These are phyloP conservation scores for Gnathonemus echidnorhynchus DNA, from an alignment of 2,113 vertebrate genomes.

Conservation along the genomic window DNA sequence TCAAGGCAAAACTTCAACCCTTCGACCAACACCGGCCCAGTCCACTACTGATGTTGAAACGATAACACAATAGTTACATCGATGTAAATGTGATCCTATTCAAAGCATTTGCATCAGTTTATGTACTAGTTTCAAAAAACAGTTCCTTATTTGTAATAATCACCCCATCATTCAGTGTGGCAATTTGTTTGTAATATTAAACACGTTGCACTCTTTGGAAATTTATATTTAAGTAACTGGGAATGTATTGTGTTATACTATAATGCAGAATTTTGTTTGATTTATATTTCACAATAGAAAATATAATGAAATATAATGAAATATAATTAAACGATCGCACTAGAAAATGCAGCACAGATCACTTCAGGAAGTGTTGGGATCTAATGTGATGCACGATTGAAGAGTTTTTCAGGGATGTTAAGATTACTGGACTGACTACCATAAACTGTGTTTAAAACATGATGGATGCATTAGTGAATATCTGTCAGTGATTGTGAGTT, in stretches of 20 bases:
- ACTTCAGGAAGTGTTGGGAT: not conserved
- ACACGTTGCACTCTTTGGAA: constrained; percentile 22
- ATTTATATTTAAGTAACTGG: constrained; percentile 24
- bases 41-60: not conserved
- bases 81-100: not conserved
- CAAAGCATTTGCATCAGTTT: not conserved
- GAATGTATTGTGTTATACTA: not conserved
- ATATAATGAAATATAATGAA: not conserved
- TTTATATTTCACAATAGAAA: not conserved
- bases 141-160: not conserved
- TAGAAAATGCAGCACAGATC: not conserved
- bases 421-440: not conserved
- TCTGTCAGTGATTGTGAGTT: not conserved
- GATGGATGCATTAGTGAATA: not conserved
- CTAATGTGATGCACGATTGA: not conserved
- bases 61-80: not conserved
- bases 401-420: not conserved
- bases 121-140: not conserved
- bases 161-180: not conserved
- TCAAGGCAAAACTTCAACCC: not conserved
- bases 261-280: constrained; percentile 5
- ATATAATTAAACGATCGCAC: not conserved
- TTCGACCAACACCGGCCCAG: not conserved
- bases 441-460: not conserved
- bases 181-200: constrained; percentile 10